Conservation (phyloP, 2,888 invertebrate genomes). For the Cancer borealis region DNA sequence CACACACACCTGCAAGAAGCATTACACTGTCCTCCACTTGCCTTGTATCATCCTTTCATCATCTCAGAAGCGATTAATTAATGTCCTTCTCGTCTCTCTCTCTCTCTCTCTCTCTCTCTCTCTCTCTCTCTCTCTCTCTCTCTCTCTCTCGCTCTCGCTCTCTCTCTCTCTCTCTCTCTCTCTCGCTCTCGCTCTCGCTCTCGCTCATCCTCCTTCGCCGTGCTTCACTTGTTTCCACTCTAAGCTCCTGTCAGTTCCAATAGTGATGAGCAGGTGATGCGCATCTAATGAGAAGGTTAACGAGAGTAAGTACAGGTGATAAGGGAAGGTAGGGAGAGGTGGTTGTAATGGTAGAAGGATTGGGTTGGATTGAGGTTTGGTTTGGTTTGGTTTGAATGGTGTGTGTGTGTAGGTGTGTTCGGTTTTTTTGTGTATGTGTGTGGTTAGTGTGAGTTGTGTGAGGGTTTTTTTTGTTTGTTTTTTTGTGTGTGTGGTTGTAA, state of each 20-base stretch:
- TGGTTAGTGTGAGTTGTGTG: neutral
- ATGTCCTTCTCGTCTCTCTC: neutral
- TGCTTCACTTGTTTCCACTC: conserved; percentile 2
- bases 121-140: conserved; percentile 28
- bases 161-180: conserved; percentile 18
- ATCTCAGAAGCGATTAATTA: neutral
- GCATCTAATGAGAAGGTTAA: neutral
- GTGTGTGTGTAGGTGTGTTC: no score
- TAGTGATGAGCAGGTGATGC: neutral
- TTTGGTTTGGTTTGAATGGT: neutral
- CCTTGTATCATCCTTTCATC: neutral
- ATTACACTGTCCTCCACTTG: neutral
- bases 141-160: conserved; percentile 27
- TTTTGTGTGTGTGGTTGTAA: neutral
- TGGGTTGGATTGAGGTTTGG: neutral
- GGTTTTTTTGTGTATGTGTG: neutral
- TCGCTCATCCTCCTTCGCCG: neutral
- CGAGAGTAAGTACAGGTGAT: neutral
- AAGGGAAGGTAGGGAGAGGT: neutral
- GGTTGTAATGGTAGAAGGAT: neutral
- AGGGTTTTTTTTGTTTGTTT: neutral
- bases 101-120: neutral
- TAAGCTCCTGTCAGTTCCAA: neutral
- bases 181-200: neutral
- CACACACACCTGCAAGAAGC: neutral